phyloP scores from a whole-genome alignment of 2,797 vertebrate genomes.

The Garrulus glandarius region DNA sequence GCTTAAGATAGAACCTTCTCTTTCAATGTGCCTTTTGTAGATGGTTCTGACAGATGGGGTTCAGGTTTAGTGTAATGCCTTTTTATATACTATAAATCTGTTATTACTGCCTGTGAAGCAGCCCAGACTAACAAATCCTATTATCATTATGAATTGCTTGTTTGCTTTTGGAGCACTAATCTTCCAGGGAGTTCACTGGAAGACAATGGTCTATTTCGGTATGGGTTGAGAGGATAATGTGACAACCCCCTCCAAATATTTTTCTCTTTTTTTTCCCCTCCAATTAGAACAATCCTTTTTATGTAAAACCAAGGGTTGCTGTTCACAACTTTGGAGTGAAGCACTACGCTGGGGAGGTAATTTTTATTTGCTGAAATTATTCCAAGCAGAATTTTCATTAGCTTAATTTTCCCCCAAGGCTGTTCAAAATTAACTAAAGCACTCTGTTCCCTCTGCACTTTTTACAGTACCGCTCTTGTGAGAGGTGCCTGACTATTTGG shows the following conservation, averaged over 20 bases:
- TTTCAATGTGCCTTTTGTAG: neutral
- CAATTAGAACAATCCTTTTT: constrained; percentile 91
- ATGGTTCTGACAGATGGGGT: neutral
- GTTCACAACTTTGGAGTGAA: constrained; percentile 93
- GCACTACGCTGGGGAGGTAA: constrained; percentile 97
- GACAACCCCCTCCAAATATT: neutral
- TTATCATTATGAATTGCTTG: neutral
- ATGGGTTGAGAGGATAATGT: neutral
- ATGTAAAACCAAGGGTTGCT: constrained; percentile 93
- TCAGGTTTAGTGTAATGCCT: neutral
- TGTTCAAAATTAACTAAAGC: neutral
- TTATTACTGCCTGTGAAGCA: constrained; percentile 6
- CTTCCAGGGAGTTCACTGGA: neutral
- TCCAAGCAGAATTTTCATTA: constrained; percentile 10
- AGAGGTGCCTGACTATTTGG: neutral
- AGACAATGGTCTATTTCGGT: neutral
- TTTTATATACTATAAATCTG: constrained; percentile 13
- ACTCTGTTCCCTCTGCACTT: neutral
- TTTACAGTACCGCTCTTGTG: neutral
- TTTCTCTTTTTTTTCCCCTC: neutral
- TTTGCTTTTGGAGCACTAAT: constrained; percentile 7
- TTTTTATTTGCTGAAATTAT: constrained; percentile 21
- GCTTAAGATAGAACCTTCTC: neutral
- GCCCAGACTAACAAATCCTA: constrained; percentile 39
- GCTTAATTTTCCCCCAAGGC: constrained; percentile 39